These are phyloP conservation scores for Entomobrya proxima DNA, from an alignment of 2,888 invertebrate genomes.

Conservation along the genomic window DNA sequence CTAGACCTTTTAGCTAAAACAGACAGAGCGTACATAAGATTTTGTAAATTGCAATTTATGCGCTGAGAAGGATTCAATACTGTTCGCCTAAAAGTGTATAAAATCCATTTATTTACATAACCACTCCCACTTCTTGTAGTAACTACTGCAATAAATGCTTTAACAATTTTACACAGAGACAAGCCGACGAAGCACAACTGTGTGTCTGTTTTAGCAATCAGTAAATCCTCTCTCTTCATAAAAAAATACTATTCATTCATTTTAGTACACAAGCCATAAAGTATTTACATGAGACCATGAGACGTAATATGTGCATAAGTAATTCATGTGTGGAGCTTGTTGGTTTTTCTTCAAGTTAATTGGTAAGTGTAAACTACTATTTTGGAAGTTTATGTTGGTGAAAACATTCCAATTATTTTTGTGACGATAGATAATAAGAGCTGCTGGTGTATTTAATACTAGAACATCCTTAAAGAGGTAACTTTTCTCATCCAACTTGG, in stretches of 20 bases:
- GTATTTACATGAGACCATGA: too few relatives aligned
- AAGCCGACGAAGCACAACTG: not conserved
- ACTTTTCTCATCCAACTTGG: not conserved
- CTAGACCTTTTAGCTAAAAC: too few relatives aligned
- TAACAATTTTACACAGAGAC: not conserved
- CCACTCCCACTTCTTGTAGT: constrained; percentile 49
- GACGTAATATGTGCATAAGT: constrained; percentile 27
- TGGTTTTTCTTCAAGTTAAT: constrained; percentile 1
- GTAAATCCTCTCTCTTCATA: not conserved
- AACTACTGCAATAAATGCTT: constrained; percentile 29
- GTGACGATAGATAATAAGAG: not conserved
- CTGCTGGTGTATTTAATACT: not conserved
- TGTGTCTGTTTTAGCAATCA: not conserved
- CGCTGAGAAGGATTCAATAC: not conserved
- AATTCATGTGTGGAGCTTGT: constrained; percentile 38
- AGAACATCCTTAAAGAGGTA: not conserved
- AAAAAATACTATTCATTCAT: not conserved
- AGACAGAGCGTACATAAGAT: not conserved
- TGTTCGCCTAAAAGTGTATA: not conserved
- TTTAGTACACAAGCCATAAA: not conserved
- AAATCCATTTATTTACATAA: constrained; percentile 51
- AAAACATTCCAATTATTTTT: constrained; percentile 37
- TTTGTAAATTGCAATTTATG: too few relatives aligned
- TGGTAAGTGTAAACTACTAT: constrained; percentile 28
- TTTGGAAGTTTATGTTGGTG: constrained; percentile 28